Base-by-base conservation (phyloP, 2,797 vertebrate genomes). In the Gymnopithys bicolor region DNA sequence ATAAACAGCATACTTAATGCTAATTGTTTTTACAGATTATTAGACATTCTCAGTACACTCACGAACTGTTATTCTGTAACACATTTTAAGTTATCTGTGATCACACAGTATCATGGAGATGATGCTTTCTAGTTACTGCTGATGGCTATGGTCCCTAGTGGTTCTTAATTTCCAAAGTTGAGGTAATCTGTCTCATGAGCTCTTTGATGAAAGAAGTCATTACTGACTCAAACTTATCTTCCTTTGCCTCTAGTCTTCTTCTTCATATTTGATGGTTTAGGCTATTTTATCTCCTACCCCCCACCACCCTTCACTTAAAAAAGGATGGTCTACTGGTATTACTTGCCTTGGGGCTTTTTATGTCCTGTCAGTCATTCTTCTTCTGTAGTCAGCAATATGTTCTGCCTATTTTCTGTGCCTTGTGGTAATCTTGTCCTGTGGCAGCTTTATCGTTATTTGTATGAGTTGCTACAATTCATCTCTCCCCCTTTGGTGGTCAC, bases 251-350 rank as follows among this genome's bases (percentile, higher is more conserved):
- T 4, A 10, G 48, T 19, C 19, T 58, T 58, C 12, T 79, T 58
- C 14, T 82, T 35, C 23, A 13, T 17, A 45, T 27, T 55, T 84
- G 23, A 68, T 28, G 7, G 11, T 56, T 77, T 43, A 13, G 3
- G 12, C 10, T 81, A 52, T 81, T 73, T 84, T 70, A 62, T 46
- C 6, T 49, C 7, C 5, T 2, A 2, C 17, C 0, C 3, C 2
- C 4, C 13, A 7, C 19, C 5, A 12, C 13, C 10, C 5, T 0
- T 0, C 7, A 5, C 25, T 64, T 78, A 28, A 49, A 86, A 53
- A 58, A 53, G 2, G 1, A 51, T 19, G 2, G 0, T 67, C 3
- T 62, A 24, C 30, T 68, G 37, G 5, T 39, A 28, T 59, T 28
- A 19, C 23, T 59, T 71, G 19, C 7, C 32, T 45, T 70, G 22